A percentile compares a stretch with the other conserved stretches of the same genome.
These are phyloP conservation scores for Cylas formicarius DNA, from an alignment of 1,140 invertebrate genomes.

Conservation along the genomic window DNA sequence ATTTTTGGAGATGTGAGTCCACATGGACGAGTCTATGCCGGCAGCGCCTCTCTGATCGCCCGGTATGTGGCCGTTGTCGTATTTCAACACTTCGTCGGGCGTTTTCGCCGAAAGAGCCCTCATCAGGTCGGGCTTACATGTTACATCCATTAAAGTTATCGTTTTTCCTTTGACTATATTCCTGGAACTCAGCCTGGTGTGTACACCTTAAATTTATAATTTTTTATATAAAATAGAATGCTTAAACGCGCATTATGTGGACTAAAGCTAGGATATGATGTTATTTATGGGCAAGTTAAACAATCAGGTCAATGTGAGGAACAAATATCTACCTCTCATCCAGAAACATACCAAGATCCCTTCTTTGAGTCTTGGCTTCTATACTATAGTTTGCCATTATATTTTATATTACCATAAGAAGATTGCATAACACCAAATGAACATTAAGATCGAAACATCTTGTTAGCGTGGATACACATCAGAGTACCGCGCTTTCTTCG, in stretches of 20 bases:
- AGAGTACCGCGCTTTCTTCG: no score
- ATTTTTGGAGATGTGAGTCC: slow-evolving; percentile 60
- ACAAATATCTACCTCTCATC: no score
- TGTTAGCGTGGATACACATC: no score
- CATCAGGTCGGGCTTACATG: slow-evolving; percentile 47
- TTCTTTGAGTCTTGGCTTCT: no score
- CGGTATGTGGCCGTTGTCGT: slow-evolving; percentile 56
- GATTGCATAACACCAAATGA: no score
- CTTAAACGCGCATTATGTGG: not conserved
- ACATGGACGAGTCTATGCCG: slow-evolving; percentile 64
- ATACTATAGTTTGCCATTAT: no score
- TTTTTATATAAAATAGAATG: not conserved
- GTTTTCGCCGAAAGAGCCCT: slow-evolving; percentile 37
- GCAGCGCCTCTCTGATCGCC: slow-evolving; percentile 66
- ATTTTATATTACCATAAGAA: no score
- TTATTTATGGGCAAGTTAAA: no score
- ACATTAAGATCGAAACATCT: no score
- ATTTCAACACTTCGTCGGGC: slow-evolving; percentile 43
- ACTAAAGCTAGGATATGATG: no score
- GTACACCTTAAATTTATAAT: slow-evolving; percentile 12
- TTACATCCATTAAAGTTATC: slow-evolving; percentile 46
- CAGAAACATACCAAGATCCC: no score
- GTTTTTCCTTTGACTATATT: slow-evolving; percentile 12
- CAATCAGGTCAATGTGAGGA: no score
- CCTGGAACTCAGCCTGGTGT: slow-evolving; percentile 19